These are phyloP conservation scores for Tokudaia muenninki DNA, from an alignment of 2,797 vertebrate genomes.

Conservation along the genomic window DNA sequence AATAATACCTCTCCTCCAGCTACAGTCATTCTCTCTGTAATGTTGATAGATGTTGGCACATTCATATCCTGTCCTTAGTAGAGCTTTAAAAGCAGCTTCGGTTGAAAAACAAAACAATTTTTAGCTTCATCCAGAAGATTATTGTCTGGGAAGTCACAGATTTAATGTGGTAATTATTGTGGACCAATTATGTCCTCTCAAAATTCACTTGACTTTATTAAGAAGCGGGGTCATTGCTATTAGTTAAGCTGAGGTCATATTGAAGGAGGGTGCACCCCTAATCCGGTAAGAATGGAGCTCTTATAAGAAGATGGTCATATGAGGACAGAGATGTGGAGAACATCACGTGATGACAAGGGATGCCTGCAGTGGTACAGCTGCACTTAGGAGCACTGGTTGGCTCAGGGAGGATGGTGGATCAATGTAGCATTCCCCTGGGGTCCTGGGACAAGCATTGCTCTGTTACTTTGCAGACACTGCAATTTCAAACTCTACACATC, in stretches of 20 bases:
- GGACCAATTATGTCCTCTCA: not conserved
- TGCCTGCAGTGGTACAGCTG: not conserved
- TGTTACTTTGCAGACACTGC: not conserved
- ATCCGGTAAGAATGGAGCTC: not conserved
- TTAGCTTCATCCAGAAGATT: not conserved
- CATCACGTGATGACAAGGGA: not conserved
- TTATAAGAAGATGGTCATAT: not conserved
- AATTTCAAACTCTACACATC: not conserved
- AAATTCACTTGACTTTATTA: slow-evolving; percentile 14
- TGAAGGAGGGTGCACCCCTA: not conserved
- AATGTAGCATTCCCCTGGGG: not conserved
- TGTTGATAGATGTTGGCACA: not conserved
- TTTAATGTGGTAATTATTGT: not conserved
- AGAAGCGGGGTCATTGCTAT: not conserved
- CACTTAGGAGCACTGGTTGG: not conserved
- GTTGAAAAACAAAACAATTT: not conserved
- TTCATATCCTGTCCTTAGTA: not conserved
- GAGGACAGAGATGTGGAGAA: not conserved
- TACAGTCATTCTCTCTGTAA: not conserved
- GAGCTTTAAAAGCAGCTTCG: not conserved
- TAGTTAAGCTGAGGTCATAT: not conserved
- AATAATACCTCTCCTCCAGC: not conserved
- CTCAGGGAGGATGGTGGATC: not conserved
- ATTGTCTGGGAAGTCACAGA: slow-evolving; percentile 31
- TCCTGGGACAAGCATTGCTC: not conserved